phyloP scores from a whole-genome alignment of 2,113 vertebrate genomes.

The Dasyprocta punctata region DNA sequence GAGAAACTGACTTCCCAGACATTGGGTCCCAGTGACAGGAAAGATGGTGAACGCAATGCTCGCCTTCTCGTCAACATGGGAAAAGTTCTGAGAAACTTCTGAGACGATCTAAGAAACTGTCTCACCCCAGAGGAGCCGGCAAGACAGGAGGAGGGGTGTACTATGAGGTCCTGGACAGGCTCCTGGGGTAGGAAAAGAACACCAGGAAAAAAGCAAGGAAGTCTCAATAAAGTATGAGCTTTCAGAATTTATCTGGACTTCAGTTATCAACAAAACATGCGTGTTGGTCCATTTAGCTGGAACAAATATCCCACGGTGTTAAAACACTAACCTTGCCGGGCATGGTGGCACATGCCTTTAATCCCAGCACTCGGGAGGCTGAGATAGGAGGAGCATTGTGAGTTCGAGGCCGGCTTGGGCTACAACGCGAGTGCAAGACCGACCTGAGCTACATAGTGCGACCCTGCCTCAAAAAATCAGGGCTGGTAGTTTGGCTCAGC shows the following conservation, averaged over 20 bases:
- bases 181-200: neutral
- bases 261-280: neutral
- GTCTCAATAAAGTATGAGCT: neutral
- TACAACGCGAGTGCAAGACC: no score
- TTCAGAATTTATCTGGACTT: neutral
- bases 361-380: no score
- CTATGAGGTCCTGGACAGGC: neutral
- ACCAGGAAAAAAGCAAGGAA: neutral
- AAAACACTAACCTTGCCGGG: neutral
- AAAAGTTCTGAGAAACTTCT: neutral
- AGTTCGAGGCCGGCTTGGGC: no score
- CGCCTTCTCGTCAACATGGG: neutral
- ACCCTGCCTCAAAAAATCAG: no score
- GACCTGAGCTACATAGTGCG: no score
- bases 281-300: neutral
- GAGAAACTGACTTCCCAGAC: neutral
- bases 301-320: neutral
- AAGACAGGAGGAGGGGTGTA: neutral
- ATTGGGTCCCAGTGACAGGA: neutral
- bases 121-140: neutral
- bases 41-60: neutral
- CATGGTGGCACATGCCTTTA: no score
- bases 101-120: neutral
- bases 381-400: no score
- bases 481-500: no score